Evolutionary conservation across 2,888 invertebrate genomes (phyloP).

Genomic region (Phytoseiulus persimilis): DNA sequence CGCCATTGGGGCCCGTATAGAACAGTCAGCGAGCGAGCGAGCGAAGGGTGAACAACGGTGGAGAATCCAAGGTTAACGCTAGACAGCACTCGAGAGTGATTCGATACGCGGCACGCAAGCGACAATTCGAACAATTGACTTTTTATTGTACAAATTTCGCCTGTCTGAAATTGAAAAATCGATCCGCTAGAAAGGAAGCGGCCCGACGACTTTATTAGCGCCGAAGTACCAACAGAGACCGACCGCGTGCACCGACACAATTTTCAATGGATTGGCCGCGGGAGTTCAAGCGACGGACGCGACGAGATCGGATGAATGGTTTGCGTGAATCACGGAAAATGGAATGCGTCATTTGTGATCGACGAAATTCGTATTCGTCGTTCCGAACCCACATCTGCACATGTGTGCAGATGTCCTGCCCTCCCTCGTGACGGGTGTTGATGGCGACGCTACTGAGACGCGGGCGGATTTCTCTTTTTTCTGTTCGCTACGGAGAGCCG

Average conservation of each 20-base stretch:
- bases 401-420: background rate
- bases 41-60: background rate
- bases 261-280: background rate
- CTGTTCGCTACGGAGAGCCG: background rate
- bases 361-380: background rate
- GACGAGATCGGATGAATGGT: background rate
- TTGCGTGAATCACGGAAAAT: background rate
- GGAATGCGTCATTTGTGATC: background rate
- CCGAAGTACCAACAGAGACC: background rate
- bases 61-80: slow-evolving; percentile 5
- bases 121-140: slow-evolving; percentile 5
- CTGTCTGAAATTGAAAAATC: background rate
- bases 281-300: background rate
- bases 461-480: background rate
- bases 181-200: background rate
- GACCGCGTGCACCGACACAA: background rate
- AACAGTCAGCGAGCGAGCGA: background rate
- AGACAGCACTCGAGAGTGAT: slow-evolving; percentile 33
- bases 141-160: slow-evolving; percentile 5
- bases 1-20: background rate
- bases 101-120: slow-evolving; percentile 20
- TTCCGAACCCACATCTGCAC: background rate
- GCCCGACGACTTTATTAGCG: background rate
- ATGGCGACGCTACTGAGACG: background rate
- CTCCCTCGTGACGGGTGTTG: background rate